phyloP scores from a whole-genome alignment of 2,113 vertebrate genomes.

The Chelonoidis abingdonii region DNA sequence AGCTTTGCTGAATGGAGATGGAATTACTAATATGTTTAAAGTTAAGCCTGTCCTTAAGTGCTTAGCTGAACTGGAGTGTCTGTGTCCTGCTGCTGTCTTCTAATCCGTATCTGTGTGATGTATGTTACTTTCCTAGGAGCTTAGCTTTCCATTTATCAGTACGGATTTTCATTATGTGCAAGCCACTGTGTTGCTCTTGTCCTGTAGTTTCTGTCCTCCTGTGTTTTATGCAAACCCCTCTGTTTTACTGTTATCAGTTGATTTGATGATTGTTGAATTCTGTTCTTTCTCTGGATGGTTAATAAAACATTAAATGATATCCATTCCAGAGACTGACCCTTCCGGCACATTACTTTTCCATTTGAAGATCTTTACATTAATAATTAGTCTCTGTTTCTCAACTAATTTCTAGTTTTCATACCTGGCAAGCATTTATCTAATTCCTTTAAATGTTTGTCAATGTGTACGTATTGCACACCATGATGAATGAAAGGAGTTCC shows the following conservation, averaged over 20 bases:
- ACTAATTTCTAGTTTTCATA: neutral
- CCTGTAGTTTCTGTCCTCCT: neutral
- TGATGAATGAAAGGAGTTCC: slow-evolving; percentile 41
- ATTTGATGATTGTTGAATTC: neutral
- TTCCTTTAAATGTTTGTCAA: neutral
- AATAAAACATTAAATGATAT: neutral
- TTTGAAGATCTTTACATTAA: slow-evolving; percentile 16
- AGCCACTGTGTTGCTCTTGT: neutral
- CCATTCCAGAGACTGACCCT: neutral
- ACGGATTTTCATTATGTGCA: neutral
- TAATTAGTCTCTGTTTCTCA: neutral
- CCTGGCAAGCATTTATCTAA: neutral
- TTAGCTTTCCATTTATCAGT: neutral
- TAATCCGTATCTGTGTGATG: neutral
- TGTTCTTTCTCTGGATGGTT: neutral
- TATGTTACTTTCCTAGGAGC: neutral
- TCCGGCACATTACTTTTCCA: neutral
- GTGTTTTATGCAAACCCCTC: neutral
- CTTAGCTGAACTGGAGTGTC: neutral
- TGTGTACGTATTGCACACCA: neutral
- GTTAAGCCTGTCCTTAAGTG: neutral
- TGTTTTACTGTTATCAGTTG: neutral
- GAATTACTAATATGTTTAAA: neutral
- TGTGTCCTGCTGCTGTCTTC: neutral
- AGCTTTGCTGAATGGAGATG: neutral